These are phyloP conservation scores for Tadarida brasiliensis DNA, from an alignment of 2,797 vertebrate genomes.

Conservation along the genomic window DNA sequence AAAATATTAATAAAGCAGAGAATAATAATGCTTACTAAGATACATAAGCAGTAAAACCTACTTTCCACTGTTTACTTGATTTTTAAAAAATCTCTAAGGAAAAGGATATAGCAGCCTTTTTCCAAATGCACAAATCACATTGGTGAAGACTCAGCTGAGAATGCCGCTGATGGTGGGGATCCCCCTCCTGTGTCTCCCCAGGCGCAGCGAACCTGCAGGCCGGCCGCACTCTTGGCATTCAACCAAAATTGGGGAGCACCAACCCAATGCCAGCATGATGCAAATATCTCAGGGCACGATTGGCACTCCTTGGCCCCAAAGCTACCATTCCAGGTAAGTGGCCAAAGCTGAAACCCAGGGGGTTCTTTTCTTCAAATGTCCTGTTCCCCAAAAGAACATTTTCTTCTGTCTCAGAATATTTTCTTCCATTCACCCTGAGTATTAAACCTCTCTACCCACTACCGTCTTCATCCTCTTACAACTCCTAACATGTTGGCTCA, in stretches of 20 bases:
- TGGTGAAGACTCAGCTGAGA: background rate
- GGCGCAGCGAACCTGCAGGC: slow-evolving; percentile 90
- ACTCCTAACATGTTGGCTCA: background rate
- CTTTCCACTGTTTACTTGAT: background rate
- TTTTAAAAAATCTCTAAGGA: background rate
- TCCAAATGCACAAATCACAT: background rate
- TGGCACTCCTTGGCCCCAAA: slow-evolving; percentile 93
- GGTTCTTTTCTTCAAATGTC: background rate
- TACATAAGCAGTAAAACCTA: background rate
- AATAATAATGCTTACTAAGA: background rate
- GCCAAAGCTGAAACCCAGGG: background rate
- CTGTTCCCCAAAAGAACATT: background rate
- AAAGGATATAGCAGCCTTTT: background rate
- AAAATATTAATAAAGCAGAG: slow-evolving; percentile 5
- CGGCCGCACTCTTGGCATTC: slow-evolving; percentile 98
- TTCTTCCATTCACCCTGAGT: background rate
- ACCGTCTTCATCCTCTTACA: background rate
- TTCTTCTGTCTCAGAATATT: background rate
- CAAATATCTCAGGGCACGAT: slow-evolving; percentile 93
- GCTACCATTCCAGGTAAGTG: slow-evolving; percentile 94
- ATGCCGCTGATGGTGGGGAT: slow-evolving; percentile 37
- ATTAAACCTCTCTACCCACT: background rate
- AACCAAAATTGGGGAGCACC: slow-evolving; percentile 90
- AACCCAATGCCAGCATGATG: slow-evolving; percentile 93
- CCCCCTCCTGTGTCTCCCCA: slow-evolving; percentile 81